Conservation (phyloP, 30 jellyfish, hydroid and myxozoan genomes). For the Hydra vulgaris region DNA sequence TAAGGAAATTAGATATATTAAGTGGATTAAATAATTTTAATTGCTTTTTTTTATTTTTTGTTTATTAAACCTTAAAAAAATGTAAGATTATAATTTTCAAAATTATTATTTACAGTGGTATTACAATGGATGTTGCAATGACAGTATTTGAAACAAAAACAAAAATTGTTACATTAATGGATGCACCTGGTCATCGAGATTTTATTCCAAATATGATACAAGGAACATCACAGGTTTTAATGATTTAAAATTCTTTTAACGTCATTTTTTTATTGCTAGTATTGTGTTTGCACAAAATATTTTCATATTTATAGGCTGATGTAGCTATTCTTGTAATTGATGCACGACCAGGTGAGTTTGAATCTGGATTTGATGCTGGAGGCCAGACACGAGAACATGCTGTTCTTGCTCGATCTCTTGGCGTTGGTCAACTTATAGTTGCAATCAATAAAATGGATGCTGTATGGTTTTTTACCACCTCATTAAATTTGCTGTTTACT, state of each 20-base stretch:
- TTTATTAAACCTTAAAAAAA: no score
- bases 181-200: constrained; percentile 99
- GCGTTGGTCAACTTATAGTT: constrained; percentile 76
- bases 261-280: neutral
- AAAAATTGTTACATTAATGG: constrained; percentile 76
- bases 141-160: constrained; percentile 91
- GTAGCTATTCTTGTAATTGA: constrained; percentile 93
- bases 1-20: no score
- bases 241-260: neutral
- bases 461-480: constrained; percentile 32
- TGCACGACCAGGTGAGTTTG: constrained; percentile 93
- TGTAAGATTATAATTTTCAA: neutral
- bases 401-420: constrained; percentile 84
- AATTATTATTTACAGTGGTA: constrained; percentile 49
- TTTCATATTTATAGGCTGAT: constrained; percentile 64
- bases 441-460: constrained; percentile 91
- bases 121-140: constrained; percentile 99
- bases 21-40: no score
- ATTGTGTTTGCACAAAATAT: neutral
- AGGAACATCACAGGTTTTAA: constrained; percentile 98
- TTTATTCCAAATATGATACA: constrained; percentile 96
- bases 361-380: constrained; percentile 97
- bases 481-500: neutral
- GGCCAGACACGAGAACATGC: constrained; percentile 99
- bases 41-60: neutral